These are phyloP conservation scores for Drosophila nasuta DNA, from an alignment of 1,140 invertebrate species.

Conservation along the genomic window DNA sequence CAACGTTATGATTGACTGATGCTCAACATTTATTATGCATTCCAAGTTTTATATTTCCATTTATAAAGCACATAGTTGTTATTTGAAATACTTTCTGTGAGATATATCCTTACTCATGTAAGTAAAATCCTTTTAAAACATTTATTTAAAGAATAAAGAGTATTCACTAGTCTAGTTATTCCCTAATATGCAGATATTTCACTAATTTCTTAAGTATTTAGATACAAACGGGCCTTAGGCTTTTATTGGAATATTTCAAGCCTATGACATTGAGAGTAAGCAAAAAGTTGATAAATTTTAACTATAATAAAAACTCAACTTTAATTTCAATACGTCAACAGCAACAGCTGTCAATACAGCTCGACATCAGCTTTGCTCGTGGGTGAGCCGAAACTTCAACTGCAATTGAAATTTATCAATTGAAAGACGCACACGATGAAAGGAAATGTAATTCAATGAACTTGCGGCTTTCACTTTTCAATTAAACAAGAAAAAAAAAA, in stretches of 20 bases:
- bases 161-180: no score
- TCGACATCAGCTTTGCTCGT: constrained; percentile 1
- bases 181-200: neutral
- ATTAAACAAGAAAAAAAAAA: constrained; percentile 41
- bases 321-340: constrained; percentile 24
- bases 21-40: constrained; percentile 46
- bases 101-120: no score
- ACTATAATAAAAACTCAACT: constrained; percentile 4
- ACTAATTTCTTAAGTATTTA: neutral
- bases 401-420: constrained; percentile 21
- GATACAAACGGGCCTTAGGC: neutral
- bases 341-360: constrained; percentile 5
- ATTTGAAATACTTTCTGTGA: no score
- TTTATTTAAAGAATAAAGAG: no score
- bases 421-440: constrained; percentile 32
- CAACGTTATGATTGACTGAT: constrained; percentile 59
- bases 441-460: constrained; percentile 51
- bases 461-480: constrained; percentile 61
- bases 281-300: neutral
- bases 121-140: no score
- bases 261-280: neutral
- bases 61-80: neutral
- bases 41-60: constrained; percentile 14
- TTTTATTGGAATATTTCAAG: neutral
- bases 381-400: constrained; percentile 9